phyloP scores from a whole-genome alignment of 2,888 invertebrate species.

The Napeogenes sylphis region DNA sequence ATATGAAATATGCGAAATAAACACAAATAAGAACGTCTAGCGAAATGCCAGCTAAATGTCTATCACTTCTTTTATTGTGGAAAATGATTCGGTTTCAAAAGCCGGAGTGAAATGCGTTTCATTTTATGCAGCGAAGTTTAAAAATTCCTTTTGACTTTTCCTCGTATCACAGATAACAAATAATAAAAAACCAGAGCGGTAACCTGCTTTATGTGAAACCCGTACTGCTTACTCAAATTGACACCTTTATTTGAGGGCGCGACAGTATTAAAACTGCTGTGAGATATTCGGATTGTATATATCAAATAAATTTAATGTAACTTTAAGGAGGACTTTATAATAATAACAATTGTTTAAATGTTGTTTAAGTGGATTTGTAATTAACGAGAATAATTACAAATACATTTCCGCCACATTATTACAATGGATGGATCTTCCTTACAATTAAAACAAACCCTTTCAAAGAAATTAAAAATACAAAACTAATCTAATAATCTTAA shows the following conservation, averaged over 20 bases:
- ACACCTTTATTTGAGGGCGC: not conserved
- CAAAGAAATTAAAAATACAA: not conserved
- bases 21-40: not conserved
- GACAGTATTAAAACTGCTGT: too few species aligned
- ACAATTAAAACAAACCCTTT: not conserved
- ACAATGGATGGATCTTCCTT: too few species aligned
- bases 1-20: slow-evolving; percentile 2
- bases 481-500: not conserved
- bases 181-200: not conserved
- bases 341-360: too few species aligned
- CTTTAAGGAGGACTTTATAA: too few species aligned
- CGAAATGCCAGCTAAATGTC: slow-evolving; percentile 4
- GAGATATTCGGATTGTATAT: too few species aligned
- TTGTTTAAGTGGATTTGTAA: too few species aligned
- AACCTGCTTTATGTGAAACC: not conserved
- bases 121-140: slow-evolving; percentile 4
- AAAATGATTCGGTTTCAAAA: slow-evolving; percentile 6
- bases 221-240: not conserved
- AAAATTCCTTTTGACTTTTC: slow-evolving; percentile 5
- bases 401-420: too few species aligned
- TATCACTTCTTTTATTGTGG: slow-evolving; percentile 2
- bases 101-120: slow-evolving; percentile 1
- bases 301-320: too few species aligned
- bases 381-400: too few species aligned
- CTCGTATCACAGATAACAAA: slow-evolving; percentile 2